Evolutionary conservation across 2,888 invertebrate genomes (phyloP), one percentile per base, ranked within the genome.

Genomic region (Leucoma salicis): DNA sequence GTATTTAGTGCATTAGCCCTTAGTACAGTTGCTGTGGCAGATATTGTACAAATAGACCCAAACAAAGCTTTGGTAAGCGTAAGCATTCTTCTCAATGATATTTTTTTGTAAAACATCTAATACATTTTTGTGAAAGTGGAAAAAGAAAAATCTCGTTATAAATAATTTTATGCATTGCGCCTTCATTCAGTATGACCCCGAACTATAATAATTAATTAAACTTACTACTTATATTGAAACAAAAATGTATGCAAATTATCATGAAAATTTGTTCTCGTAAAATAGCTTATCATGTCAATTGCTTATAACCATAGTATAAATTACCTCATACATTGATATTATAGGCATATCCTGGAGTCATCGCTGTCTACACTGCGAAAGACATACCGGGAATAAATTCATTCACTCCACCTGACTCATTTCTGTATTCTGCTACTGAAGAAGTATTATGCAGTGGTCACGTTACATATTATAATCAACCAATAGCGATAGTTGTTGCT

Each of bases 301-400:
- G 5, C 3, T 16, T 16, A 16, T 16, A 4, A 16, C 6, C 6
- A 16, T 4, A 16, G 3, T 16, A 16, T 16, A 4, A 16, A 4
- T 16, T 16, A 16, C 8, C 8, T 21, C 6, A 21, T 21, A 21
- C 3, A 16, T 16, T 16, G 6, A 16, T 16, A 16, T 21, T 21
- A 8, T 8, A 21, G 21, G 3, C 1, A 8, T 28, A 91, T 24
- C 83, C 90, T 21, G 94, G 94, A 0, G 93, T 94, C 0, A 73
- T 93, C 27, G 91, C 90, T 5, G 93, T 92, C 55, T 91, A 91
- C 44, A 78, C 88, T 7, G 92, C 92, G 8, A 86, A 91, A 57
- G 94, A 94, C 57, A 91, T 95, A 43, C 94, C 94, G 0, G 94
- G 94, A 3, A 62, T 74, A 33, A 95, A 95, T 70, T 74, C 82